phyloP scores from a whole-genome alignment of 2,888 invertebrate genomes.

The Danaus chrysippus region DNA sequence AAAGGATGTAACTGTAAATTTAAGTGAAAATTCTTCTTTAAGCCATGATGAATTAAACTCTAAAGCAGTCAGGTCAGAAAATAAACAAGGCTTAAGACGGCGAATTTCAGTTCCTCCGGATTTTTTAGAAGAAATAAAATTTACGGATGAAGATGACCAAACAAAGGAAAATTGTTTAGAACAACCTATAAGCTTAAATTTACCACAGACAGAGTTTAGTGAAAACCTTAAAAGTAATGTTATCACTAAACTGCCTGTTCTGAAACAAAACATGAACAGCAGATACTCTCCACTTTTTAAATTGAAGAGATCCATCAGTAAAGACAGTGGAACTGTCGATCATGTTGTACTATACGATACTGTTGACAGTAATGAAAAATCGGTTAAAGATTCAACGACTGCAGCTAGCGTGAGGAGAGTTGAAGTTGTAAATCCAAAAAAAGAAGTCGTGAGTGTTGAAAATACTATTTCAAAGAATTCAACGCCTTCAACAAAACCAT shows the following conservation, averaged over 20 bases:
- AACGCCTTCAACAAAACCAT: too few species aligned
- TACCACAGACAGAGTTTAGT: not conserved
- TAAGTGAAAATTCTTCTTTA: too few species aligned
- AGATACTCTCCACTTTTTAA: slow-evolving; percentile 13
- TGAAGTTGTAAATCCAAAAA: slow-evolving; percentile 5
- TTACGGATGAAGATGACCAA: not conserved
- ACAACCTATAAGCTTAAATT: not conserved
- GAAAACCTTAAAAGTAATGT: slow-evolving; percentile 5
- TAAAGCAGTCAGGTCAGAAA: too few species aligned
- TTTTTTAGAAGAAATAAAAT: not conserved
- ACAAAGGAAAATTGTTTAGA: not conserved
- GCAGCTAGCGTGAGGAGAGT: not conserved
- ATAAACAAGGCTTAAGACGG: too few species aligned
- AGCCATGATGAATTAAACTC: too few species aligned
- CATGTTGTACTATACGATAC: slow-evolving; percentile 30
- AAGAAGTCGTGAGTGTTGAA: not conserved
- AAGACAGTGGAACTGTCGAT: slow-evolving; percentile 9
- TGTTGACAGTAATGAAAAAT: slow-evolving; percentile 28
- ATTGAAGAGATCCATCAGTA: slow-evolving; percentile 8
- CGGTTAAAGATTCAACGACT: not conserved
- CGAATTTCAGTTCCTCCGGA: too few species aligned
- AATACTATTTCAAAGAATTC: too few species aligned
- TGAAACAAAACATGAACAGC: slow-evolving; percentile 12
- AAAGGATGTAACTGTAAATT: not conserved
- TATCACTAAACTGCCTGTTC: slow-evolving; percentile 18